A percentile compares a stretch with the other conserved stretches of the same genome.
phyloP scores from a whole-genome alignment of 2,888 invertebrate species.

The Scaptodrosophila latifasciaeformis region DNA sequence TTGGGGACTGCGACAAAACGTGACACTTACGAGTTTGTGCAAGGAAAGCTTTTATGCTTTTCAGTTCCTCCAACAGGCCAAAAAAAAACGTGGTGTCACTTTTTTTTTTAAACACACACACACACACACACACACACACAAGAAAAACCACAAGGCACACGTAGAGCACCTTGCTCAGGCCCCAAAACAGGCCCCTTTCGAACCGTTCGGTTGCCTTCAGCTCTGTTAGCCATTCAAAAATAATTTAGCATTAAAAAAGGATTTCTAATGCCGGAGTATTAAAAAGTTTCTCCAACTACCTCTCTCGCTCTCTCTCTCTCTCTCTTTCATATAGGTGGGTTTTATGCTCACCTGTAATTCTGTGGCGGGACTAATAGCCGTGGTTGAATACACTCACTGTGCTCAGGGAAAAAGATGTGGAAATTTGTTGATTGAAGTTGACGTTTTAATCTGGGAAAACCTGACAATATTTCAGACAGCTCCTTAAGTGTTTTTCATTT shows the following conservation, averaged over 20 bases:
- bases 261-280: conserved; percentile 66
- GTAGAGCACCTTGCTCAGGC: background rate
- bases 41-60: conserved; percentile 69
- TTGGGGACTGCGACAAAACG: conserved; percentile 36
- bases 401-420: too few species aligned
- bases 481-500: too few species aligned
- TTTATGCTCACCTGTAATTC: background rate
- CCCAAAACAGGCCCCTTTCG: too few species aligned
- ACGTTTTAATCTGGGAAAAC: conserved; percentile 27
- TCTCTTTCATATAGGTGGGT: too few species aligned
- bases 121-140: conserved; percentile 6
- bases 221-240: conserved; percentile 55
- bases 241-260: conserved; percentile 68
- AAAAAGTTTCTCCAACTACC: conserved; percentile 58
- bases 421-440: conserved; percentile 53
- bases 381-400: too few species aligned
- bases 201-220: background rate
- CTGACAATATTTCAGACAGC: too few species aligned
- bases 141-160: background rate
- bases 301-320: too few species aligned
- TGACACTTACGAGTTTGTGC: conserved; percentile 65
- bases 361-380: too few species aligned
- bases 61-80: conserved; percentile 59
- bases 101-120: conserved; percentile 6
- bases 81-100: conserved; percentile 49